phyloP scores from a whole-genome alignment of 2,797 vertebrate species.

The Manis crassicaudata region DNA sequence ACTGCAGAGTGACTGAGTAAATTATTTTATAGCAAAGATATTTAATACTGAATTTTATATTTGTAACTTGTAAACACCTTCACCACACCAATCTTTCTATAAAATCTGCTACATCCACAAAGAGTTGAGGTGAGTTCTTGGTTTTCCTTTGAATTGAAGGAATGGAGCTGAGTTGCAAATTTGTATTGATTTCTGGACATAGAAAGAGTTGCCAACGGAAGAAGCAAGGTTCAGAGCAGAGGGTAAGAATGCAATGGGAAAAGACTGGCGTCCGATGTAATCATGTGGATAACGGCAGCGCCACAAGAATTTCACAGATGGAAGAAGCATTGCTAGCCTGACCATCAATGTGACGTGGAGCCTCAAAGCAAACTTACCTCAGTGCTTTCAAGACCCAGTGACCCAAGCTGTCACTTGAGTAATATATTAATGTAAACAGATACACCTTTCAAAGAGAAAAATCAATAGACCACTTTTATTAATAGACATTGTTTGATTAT shows the following conservation, averaged over 20 bases:
- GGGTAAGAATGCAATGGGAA: not conserved
- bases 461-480: not conserved
- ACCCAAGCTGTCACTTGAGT: not conserved
- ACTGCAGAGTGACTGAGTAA: not conserved
- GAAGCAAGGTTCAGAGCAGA: not conserved
- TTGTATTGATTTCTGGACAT: not conserved
- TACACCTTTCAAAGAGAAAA: not conserved
- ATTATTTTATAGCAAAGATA: not conserved
- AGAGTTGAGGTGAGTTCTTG: not conserved
- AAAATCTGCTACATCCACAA: not conserved
- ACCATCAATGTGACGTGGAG: too few relatives aligned
- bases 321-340: not conserved
- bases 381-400: not conserved
- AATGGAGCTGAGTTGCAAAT: not conserved
- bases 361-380: not conserved
- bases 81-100: not conserved
- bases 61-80: not conserved
- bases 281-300: not conserved
- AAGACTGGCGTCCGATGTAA: not conserved
- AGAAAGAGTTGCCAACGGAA: not conserved
- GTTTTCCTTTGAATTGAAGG: not conserved
- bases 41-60: not conserved
- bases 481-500: not conserved
- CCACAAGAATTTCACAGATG: not conserved
- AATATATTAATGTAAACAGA: not conserved